These are phyloP conservation scores for Drosophila sproati DNA, from an alignment of 1,140 invertebrate genomes.

Conservation along the genomic window DNA sequence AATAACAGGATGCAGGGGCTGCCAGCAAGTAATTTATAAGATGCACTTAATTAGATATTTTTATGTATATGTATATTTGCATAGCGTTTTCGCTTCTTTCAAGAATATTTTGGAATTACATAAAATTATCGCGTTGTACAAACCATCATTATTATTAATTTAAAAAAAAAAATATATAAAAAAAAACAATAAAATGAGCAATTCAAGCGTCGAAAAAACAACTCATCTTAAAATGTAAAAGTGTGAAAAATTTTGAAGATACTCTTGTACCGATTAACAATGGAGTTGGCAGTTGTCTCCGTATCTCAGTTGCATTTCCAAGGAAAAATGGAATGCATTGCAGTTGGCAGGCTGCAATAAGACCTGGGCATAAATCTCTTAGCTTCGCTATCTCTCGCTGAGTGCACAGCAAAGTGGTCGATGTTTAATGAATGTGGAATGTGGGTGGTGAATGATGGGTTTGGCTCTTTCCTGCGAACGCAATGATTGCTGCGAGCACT, in stretches of 20 bases:
- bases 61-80: too few relatives aligned
- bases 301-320: slow-evolving; percentile 35
- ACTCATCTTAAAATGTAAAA: too few relatives aligned
- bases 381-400: slow-evolving; percentile 35
- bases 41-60: too few relatives aligned
- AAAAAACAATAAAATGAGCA: too few relatives aligned
- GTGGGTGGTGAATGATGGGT: slow-evolving; percentile 64
- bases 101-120: too few relatives aligned
- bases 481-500: slow-evolving; percentile 46
- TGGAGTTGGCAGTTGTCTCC: background rate
- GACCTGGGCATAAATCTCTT: slow-evolving; percentile 63
- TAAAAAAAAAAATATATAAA: too few relatives aligned
- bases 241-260: too few relatives aligned
- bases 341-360: slow-evolving; percentile 30
- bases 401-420: slow-evolving; percentile 64
- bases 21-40: background rate
- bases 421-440: slow-evolving; percentile 76
- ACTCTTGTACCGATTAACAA: background rate
- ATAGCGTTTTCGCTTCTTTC: too few relatives aligned
- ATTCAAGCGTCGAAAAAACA: too few relatives aligned
- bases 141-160: too few relatives aligned
- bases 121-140: too few relatives aligned
- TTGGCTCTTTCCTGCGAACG: slow-evolving; percentile 32
- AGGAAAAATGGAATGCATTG: slow-evolving; percentile 17
- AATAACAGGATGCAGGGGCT: background rate